These are phyloP conservation scores for Mamestra brassicae DNA, from an alignment of 2,888 invertebrate genomes.

Conservation along the genomic window DNA sequence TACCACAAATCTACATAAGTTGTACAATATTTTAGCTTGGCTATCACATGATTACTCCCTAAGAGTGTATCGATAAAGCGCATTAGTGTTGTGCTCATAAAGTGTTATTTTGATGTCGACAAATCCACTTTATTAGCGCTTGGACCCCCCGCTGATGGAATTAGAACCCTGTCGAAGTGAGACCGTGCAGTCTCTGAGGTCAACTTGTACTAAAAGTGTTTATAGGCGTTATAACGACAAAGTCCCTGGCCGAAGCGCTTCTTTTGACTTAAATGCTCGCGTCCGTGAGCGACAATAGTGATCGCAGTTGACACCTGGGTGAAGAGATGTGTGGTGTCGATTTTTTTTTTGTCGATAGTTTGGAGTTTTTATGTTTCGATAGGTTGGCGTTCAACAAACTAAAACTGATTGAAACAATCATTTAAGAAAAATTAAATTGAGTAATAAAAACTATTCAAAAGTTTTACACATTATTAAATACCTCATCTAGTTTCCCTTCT, in stretches of 20 bases:
- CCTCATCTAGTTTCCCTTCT: too few species aligned
- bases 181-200: conserved; percentile 68
- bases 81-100: conserved; percentile 86
- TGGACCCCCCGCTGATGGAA: conserved; percentile 85
- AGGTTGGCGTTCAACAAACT: not conserved
- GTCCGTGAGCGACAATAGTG: conserved; percentile 84
- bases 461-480: too few species aligned
- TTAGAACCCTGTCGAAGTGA: conserved; percentile 83
- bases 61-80: conserved; percentile 81
- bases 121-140: conserved; percentile 89
- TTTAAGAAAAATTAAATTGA: too few species aligned
- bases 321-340: conserved; percentile 75
- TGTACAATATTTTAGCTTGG: conserved; percentile 70
- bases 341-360: conserved; percentile 50
- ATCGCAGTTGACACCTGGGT: conserved; percentile 86
- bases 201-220: conserved; percentile 75
- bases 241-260: conserved; percentile 81
- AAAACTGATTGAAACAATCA: not conserved
- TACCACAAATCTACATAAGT: conserved; percentile 66
- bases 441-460: too few species aligned
- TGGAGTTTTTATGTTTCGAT: not conserved
- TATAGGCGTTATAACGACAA: conserved; percentile 82
- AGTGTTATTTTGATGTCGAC: conserved; percentile 90
- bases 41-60: conserved; percentile 74
- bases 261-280: conserved; percentile 89